Conservation (phyloP, 1,140 invertebrate genomes). For the Phocides pigmalion region DNA sequence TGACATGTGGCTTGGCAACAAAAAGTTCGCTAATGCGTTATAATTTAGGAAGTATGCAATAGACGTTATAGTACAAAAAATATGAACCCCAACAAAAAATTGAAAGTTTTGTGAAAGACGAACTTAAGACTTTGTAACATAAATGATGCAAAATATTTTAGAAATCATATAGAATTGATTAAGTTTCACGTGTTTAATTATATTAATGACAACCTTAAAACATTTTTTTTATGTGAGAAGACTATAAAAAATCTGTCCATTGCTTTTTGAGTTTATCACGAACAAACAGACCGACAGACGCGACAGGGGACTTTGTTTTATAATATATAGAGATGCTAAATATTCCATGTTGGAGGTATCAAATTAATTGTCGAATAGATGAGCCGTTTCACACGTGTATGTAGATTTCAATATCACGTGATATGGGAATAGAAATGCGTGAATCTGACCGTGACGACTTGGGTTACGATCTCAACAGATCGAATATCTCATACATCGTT, state of each 20-base stretch:
- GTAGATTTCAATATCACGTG: constrained; percentile 48
- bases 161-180: too few species aligned
- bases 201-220: too few species aligned
- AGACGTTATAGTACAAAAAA: constrained; percentile 30
- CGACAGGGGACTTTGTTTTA: too few species aligned
- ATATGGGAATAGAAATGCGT: constrained; percentile 62
- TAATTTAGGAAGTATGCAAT: constrained; percentile 51
- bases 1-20: constrained; percentile 55
- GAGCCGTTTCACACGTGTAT: constrained; percentile 35
- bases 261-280: too few species aligned
- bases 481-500: constrained; percentile 27
- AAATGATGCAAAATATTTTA: too few species aligned
- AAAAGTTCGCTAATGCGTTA: constrained; percentile 65
- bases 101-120: constrained; percentile 6
- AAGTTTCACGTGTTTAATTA: too few species aligned
- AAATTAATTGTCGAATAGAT: constrained; percentile 18
- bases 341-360: too few species aligned
- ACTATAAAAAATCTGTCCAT: too few species aligned
- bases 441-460: constrained; percentile 59
- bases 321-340: too few species aligned
- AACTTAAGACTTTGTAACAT: not conserved
- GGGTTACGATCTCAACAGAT: constrained; percentile 55
- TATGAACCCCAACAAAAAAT: constrained; percentile 20
- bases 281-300: too few species aligned
- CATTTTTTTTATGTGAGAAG: too few species aligned